Base-by-base conservation (phyloP, 2,888 invertebrate genomes). In the Drosophila barbarae region DNA sequence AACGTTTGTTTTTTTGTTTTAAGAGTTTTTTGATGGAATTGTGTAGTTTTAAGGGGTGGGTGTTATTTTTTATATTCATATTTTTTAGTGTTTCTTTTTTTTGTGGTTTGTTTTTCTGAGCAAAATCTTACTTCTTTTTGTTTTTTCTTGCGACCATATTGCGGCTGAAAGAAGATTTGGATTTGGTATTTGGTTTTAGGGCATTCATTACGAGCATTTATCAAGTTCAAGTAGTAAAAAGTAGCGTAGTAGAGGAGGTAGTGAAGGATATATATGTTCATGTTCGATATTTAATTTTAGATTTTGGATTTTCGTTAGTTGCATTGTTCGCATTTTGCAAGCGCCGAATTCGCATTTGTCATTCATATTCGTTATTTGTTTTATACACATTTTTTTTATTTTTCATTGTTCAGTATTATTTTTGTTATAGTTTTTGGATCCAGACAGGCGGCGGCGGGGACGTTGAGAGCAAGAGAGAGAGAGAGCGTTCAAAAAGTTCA, bases 81-180 rank as follows among this genome's bases (percentile, higher is more conserved):
- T 51, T 26, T 66, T 26, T 42, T 56, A 39, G 56, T 66, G 44
- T 44, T 44, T 46, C 34, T 46, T 55, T 54, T 18, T 47, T 21
- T 49, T 28, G 15, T 41, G 23, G n/a, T 23, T 69, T 71, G 26
- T 26, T 69, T 72, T 82, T 83, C 82, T 82, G 71, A 87, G 64
- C 49, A 70, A 92, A 92, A 92, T 94, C 96, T 96, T 96, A 96
- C 96, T 95, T 96, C 96, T 96, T 96, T 96, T 95, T 96, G 96
- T 95, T 95, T 96, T 95, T 95, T 96, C 95, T 95, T 95, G 94
- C 96, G 95, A 95, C 96, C 96, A 95, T 95, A 95, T 89, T 89
- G 89, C 89, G 89, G 89, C 89, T 89, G 89, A 88, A 89, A 88
- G 89, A 89, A 88, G 86, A 88, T 89, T 89, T 87, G 71, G 77